These are phyloP conservation scores for Catocala sponsa DNA, from an alignment of 2,888 invertebrate species.

Conservation along the genomic window DNA sequence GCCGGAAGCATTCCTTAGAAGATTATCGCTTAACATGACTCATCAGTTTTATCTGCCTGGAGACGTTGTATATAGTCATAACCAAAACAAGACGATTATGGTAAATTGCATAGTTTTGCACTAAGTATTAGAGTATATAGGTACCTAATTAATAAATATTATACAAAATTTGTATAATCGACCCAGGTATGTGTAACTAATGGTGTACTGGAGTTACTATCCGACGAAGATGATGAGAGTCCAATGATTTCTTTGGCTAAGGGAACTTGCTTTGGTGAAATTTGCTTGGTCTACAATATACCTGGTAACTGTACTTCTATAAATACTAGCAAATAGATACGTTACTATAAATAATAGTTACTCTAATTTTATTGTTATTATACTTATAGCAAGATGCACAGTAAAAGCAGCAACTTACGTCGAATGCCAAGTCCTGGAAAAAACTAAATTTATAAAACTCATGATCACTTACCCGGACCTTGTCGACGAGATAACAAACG, in stretches of 20 bases:
- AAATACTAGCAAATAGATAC: background rate
- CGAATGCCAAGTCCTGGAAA: conserved; percentile 85
- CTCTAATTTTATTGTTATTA: conserved; percentile 12
- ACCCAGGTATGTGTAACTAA: conserved; percentile 81
- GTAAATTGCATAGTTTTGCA: conserved; percentile 39
- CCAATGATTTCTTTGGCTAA: conserved; percentile 85
- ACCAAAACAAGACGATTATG: conserved; percentile 85
- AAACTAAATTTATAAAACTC: conserved; percentile 80
- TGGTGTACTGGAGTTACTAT: conserved; percentile 83
- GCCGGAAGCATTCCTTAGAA: conserved; percentile 84
- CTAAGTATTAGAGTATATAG: background rate
- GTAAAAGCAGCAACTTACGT: conserved; percentile 86
- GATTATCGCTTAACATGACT: conserved; percentile 83
- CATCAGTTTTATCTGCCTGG: conserved; percentile 86
- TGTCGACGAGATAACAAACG: conserved; percentile 66
- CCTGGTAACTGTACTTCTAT: conserved; percentile 64
- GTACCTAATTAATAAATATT: background rate
- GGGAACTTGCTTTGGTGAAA: conserved; percentile 86
- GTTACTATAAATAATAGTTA: background rate
- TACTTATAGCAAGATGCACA: conserved; percentile 78
- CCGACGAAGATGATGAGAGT: conserved; percentile 86
- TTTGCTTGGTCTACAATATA: conserved; percentile 81
- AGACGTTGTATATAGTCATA: conserved; percentile 83
- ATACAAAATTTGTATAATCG: background rate
- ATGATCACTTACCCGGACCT: conserved; percentile 84